phyloP scores from a whole-genome alignment of 2,797 vertebrate genomes.

The Luscinia luscinia region DNA sequence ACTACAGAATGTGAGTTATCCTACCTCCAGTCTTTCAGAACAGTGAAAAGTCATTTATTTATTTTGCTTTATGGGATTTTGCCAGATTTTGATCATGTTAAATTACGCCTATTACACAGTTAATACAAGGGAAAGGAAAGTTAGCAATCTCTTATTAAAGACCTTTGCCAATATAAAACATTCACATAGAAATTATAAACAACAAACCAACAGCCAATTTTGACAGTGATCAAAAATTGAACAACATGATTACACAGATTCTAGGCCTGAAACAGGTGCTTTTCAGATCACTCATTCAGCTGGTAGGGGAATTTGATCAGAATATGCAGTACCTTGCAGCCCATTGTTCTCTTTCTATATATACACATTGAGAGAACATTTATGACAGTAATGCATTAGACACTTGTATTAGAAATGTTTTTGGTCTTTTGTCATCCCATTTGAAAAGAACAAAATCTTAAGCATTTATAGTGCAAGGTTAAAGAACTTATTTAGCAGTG shows the following conservation, averaged over 20 bases:
- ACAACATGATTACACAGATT: not conserved
- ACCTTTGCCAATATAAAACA: not conserved
- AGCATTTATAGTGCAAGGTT: slow-evolving; percentile 18
- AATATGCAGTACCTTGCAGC: slow-evolving; percentile 30
- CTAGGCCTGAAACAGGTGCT: not conserved
- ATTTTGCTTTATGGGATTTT: not conserved
- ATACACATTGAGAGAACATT: slow-evolving; percentile 36
- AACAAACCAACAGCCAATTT: not conserved
- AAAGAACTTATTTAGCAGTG: slow-evolving; percentile 29
- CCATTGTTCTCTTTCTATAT: slow-evolving; percentile 62
- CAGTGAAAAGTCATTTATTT: not conserved
- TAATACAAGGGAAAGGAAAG: not conserved
- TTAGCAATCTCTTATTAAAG: not conserved
- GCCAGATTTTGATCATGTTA: not conserved
- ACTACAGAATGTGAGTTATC: not conserved
- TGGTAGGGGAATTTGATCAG: slow-evolving; percentile 38
- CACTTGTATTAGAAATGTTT: slow-evolving; percentile 42
- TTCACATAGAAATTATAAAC: not conserved
- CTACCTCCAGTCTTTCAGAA: not conserved
- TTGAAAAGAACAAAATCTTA: slow-evolving; percentile 37
- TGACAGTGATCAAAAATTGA: not conserved
- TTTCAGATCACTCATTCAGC: slow-evolving; percentile 35
- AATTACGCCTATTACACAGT: not conserved
- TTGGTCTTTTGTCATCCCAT: slow-evolving; percentile 43
- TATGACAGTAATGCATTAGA: slow-evolving; percentile 51